Conservation (phyloP, 2,888 invertebrate genomes). For the Steinernema carpocapsae region DNA sequence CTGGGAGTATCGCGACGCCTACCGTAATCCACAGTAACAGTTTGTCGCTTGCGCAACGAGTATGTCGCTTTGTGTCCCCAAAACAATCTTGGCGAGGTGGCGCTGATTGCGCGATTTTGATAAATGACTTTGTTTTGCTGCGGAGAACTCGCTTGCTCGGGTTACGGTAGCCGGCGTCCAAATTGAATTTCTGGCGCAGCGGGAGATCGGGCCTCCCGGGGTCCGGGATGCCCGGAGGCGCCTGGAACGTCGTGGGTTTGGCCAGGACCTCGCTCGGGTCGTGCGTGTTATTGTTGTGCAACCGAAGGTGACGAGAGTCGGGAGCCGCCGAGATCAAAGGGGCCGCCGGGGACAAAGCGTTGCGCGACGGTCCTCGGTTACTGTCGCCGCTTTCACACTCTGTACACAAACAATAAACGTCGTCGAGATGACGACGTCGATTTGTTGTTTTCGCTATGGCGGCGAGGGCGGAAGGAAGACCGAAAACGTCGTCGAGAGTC, state of each 20-base stretch:
- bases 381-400: constrained; percentile 15
- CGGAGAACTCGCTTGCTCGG: too few relatives aligned
- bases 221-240: constrained; percentile 1
- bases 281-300: constrained; percentile 7
- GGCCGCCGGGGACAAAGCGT: constrained; percentile 24
- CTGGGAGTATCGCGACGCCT: constrained; percentile 7
- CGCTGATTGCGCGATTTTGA: constrained; percentile 31
- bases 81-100: constrained; percentile 21
- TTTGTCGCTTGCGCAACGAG: constrained; percentile 26
- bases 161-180: constrained; percentile 10
- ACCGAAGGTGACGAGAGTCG: not conserved
- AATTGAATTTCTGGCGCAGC: constrained; percentile 20
- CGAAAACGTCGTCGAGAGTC: constrained; percentile 8
- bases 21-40: constrained; percentile 16
- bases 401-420: constrained; percentile 34
- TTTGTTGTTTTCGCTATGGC: constrained; percentile 18
- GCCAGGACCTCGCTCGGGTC: too few relatives aligned
- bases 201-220: constrained; percentile 20
- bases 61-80: constrained; percentile 22
- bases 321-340: constrained; percentile 13
- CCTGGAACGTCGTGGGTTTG: not conserved
- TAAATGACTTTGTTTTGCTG: constrained; percentile 33
- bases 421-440: constrained; percentile 23
- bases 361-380: constrained; percentile 29
- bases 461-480: not conserved